Base-by-base conservation (phyloP, 2,888 invertebrate genomes). In the Meteorus cinctellus region DNA sequence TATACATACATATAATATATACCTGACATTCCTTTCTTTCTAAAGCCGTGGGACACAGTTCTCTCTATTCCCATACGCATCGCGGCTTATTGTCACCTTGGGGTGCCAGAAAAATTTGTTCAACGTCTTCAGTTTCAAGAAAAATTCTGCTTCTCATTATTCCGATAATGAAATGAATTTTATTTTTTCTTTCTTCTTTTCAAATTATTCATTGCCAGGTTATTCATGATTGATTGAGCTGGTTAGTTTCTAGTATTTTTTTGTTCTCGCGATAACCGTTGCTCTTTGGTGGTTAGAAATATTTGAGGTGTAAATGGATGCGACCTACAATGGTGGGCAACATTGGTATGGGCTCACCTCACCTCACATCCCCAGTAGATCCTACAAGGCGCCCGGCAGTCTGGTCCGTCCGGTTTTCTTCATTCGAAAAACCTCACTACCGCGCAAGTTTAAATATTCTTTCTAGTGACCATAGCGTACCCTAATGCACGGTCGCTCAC, bases 381-480 rank as follows among this genome's bases (percentile, higher is more conserved):
- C 82, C 79, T 81, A 81, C 74, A 74, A 78, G 87, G 87, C 87
- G 88, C 86, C 87, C 82, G 84, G 83, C 86, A 85, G 88, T 88
- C 88, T 88, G 85, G 84, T 86, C 85, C 80, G 82, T 83, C 84
- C 83, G 84, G 84, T 86, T 86, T 85, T 80, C 84, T 83, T 81
- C 85, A 81, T 55, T 67, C 59, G 29, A 65, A 55, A 41, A 62
- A 48, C 62, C 24, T 68, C 24, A 63, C 45, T 51, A 68, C 69
- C 12, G 48, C 81, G 82, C 75, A 78, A 66, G 84, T 82, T 84
- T 79, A 77, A 83, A 82, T 80, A 82, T 84, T 83, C 76, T 77
- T 75, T 77, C 63, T 72, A 81, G 78, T 81, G 80, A 81, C 83
- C 82, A 55, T 55, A 79, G 75, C 74, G 79, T 69, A 73, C 78